A percentile compares a stretch with the other conserved stretches of the same genome.
Evolutionary conservation across 2,888 invertebrate species (phyloP).

Genomic region (Trilocha varians): DNA sequence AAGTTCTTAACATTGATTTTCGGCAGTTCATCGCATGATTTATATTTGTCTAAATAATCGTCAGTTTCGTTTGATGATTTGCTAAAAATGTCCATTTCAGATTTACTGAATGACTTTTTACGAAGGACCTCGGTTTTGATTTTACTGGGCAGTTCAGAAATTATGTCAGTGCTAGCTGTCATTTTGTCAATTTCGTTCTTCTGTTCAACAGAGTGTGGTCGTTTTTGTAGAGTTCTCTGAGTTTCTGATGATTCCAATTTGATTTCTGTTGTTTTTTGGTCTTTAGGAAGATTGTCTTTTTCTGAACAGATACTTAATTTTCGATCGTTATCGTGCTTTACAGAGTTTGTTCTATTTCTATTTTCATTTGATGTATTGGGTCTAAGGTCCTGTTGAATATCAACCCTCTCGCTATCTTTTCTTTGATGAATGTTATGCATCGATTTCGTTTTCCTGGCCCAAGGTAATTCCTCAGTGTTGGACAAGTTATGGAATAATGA

Average conservation of each 20-base stretch:
- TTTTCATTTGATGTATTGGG: background rate
- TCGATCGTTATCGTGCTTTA: background rate
- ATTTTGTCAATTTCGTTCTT: background rate
- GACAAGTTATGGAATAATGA: slow-evolving; percentile 59
- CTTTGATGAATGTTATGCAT: slow-evolving; percentile 41
- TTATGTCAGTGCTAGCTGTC: background rate
- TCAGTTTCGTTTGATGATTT: slow-evolving; percentile 35
- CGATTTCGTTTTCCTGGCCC: slow-evolving; percentile 41
- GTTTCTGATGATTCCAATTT: background rate
- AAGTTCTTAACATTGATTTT: slow-evolving; percentile 59
- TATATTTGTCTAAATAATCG: slow-evolving; percentile 50
- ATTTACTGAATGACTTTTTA: slow-evolving; percentile 55
- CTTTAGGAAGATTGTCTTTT: background rate
- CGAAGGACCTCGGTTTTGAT: slow-evolving; percentile 23
- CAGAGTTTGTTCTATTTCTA: background rate
- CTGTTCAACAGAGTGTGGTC: background rate
- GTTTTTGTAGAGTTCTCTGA: background rate
- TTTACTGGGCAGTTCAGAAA: background rate
- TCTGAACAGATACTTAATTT: background rate
- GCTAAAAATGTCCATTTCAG: slow-evolving; percentile 65
- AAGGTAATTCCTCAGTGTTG: slow-evolving; percentile 43
- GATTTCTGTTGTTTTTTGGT: background rate
- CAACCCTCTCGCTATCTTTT: slow-evolving; percentile 20
- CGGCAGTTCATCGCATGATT: slow-evolving; percentile 59
- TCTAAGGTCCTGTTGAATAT: background rate